Evolutionary conservation across 2,113 vertebrate species (phyloP).

Genomic region (Pipra filicauda): DNA sequence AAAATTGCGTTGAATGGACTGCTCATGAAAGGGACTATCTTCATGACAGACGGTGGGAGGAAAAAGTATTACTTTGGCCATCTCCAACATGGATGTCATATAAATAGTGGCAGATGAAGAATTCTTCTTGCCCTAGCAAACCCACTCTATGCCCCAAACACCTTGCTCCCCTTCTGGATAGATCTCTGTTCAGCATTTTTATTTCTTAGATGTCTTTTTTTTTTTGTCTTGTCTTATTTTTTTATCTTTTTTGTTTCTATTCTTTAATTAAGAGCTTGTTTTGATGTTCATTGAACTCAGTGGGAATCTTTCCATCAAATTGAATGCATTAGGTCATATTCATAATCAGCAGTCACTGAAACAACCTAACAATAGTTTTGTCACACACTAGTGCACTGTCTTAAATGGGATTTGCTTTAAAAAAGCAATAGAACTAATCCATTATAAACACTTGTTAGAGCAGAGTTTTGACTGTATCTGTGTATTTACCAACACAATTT

Average conservation of each 20-base stretch:
- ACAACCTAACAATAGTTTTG: conserved; percentile 34
- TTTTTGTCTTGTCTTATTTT: neutral
- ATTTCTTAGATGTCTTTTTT: neutral
- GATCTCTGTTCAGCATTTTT: neutral
- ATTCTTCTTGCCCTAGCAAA: neutral
- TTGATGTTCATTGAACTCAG: conserved; percentile 42
- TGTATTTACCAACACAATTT: conserved; percentile 48
- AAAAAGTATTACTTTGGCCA: neutral
- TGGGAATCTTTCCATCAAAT: conserved; percentile 41
- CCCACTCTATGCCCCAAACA: neutral
- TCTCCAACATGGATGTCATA: neutral
- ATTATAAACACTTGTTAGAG: conserved; percentile 40
- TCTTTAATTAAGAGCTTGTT: conserved; percentile 37
- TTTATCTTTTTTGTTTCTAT: neutral
- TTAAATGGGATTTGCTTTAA: conserved; percentile 47
- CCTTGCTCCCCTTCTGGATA: neutral
- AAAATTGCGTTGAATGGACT: neutral
- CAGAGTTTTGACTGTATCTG: conserved; percentile 8
- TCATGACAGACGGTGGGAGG: neutral
- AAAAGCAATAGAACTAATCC: conserved; percentile 50
- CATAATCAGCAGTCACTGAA: conserved; percentile 17
- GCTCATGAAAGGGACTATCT: neutral
- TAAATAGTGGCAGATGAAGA: neutral
- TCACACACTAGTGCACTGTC: neutral
- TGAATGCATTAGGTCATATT: conserved; percentile 41